Evolutionary conservation across 2,113 vertebrate genomes (phyloP).

Genomic region (Menura novaehollandiae): DNA sequence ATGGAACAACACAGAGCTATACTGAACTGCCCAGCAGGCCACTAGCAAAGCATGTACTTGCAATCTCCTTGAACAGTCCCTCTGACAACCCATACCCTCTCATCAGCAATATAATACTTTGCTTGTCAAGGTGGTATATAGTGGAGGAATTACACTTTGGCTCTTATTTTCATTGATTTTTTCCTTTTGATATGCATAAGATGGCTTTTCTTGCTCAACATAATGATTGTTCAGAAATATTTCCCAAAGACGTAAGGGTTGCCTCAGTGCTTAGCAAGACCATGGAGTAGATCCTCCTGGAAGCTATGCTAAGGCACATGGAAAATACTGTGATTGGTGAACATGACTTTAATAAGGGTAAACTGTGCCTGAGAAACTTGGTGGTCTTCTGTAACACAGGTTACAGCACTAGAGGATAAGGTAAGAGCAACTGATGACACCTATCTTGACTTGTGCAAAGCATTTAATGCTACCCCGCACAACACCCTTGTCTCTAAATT

Average conservation of each 20-base stretch:
- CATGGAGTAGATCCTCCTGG: neutral
- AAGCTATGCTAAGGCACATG: neutral
- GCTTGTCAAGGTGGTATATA: neutral
- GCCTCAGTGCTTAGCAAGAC: neutral
- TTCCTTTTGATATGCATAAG: neutral
- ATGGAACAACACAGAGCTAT: neutral
- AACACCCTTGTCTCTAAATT: neutral
- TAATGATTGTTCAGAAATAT: neutral
- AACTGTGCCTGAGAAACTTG: neutral
- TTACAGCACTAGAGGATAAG: neutral
- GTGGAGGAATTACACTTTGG: neutral
- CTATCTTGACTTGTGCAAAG: neutral
- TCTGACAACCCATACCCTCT: neutral
- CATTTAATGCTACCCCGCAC: fast-evolving
- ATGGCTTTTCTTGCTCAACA: neutral
- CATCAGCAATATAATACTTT: neutral
- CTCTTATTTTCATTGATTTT: neutral
- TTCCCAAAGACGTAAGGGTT: neutral
- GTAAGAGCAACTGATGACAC: neutral
- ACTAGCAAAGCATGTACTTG: neutral
- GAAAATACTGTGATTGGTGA: neutral
- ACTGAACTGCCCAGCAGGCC: neutral
- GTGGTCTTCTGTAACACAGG: neutral
- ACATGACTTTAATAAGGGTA: neutral
- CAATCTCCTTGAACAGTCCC: neutral